These are phyloP conservation scores for Pipa parva DNA, from an alignment of 2,113 vertebrate genomes.

Conservation along the genomic window DNA sequence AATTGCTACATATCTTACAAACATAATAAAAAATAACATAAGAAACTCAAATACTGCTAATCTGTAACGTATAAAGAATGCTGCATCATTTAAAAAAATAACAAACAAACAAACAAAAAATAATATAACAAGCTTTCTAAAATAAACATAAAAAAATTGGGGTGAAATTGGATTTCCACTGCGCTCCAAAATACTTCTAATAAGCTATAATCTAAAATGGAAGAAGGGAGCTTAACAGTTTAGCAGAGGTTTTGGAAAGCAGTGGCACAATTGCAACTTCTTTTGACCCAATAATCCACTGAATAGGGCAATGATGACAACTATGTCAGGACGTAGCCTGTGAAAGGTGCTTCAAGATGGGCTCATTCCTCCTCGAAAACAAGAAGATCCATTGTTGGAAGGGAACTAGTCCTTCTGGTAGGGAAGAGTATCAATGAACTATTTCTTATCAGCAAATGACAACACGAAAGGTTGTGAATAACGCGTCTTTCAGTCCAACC, in stretches of 20 bases:
- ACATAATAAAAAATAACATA: constrained; percentile 1
- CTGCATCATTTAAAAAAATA: constrained; percentile 18
- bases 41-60: constrained; percentile 35
- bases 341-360: constrained; percentile 7
- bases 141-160: no score
- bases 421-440: background rate
- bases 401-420: background rate
- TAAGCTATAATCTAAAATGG: no score
- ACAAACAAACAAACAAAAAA: background rate
- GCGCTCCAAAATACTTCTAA: background rate
- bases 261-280: constrained; percentile 2
- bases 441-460: constrained; percentile 2
- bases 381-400: background rate
- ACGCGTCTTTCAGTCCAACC: background rate
- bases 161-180: background rate
- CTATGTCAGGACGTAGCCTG: background rate
- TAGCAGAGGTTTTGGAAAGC: background rate
- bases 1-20: constrained; percentile 28
- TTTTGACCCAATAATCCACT: background rate
- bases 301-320: background rate
- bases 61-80: constrained; percentile 17
- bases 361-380: background rate
- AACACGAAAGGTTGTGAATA: background rate
- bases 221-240: background rate
- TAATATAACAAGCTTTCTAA: background rate